These are phyloP conservation scores for Drosophila melanosoma DNA, from an alignment of 2,888 invertebrate species.

Conservation along the genomic window DNA sequence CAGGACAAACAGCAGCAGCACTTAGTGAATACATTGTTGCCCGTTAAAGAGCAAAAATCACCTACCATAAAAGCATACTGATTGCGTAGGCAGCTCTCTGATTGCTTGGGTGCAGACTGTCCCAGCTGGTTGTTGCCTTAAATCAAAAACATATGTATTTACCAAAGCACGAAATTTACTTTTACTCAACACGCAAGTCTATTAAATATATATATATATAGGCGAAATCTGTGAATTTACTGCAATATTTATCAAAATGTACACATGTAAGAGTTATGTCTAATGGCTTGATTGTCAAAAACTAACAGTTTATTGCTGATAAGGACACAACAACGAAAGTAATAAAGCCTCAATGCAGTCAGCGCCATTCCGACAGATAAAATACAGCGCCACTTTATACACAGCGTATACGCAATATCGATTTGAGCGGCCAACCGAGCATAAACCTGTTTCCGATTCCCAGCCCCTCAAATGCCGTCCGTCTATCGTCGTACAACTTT, in stretches of 20 bases:
- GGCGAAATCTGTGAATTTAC: not conserved
- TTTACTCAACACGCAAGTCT: not conserved
- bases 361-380: slow-evolving; percentile 52
- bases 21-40: slow-evolving; percentile 31
- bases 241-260: slow-evolving; percentile 32
- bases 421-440: slow-evolving; percentile 51
- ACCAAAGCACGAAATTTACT: slow-evolving; percentile 62
- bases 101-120: slow-evolving; percentile 34
- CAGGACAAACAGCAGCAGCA: slow-evolving; percentile 20
- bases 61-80: slow-evolving; percentile 49
- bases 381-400: slow-evolving; percentile 47
- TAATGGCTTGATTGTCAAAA: slow-evolving; percentile 43
- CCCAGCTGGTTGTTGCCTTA: not conserved
- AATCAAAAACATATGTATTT: slow-evolving; percentile 58
- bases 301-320: slow-evolving; percentile 72
- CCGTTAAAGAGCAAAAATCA: slow-evolving; percentile 39
- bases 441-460: slow-evolving; percentile 26
- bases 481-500: slow-evolving; percentile 25
- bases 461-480: not conserved
- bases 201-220: slow-evolving; percentile 32
- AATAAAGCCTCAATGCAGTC: slow-evolving; percentile 63
- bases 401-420: slow-evolving; percentile 73
- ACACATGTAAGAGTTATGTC: slow-evolving; percentile 32
- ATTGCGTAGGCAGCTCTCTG: slow-evolving; percentile 11
- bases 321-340: slow-evolving; percentile 67